Conservation (phyloP, 2,797 vertebrate species). For the Acestrorhynchus altus region DNA sequence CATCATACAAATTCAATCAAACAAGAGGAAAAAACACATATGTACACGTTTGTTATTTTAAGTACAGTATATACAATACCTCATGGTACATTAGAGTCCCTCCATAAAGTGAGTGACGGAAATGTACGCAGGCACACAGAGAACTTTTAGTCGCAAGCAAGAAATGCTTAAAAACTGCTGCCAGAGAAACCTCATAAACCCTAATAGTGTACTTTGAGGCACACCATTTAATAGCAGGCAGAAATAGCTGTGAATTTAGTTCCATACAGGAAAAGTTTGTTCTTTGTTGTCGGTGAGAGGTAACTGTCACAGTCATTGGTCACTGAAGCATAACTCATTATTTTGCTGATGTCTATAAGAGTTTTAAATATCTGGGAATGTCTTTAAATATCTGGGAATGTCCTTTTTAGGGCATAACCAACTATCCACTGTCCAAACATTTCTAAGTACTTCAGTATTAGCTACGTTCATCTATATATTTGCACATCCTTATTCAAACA, state of each 20-base stretch:
- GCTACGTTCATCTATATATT: neutral
- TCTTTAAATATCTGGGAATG: neutral
- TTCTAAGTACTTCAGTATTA: neutral
- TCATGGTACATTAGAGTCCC: constrained; percentile 51
- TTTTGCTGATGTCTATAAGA: too few species aligned
- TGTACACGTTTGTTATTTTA: constrained; percentile 71
- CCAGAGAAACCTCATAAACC: constrained; percentile 24
- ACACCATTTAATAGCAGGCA: constrained; percentile 13
- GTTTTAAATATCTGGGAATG: too few species aligned
- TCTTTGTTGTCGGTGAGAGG: constrained; percentile 20
- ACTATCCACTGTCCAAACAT: neutral
- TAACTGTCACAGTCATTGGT: neutral
- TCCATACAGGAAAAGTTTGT: constrained; percentile 30
- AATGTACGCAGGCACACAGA: constrained; percentile 31
- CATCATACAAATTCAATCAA: constrained; percentile 65
- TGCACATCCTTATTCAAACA: neutral
- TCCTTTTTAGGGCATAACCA: neutral
- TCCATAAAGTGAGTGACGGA: constrained; percentile 40
- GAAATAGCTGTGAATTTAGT: neutral
- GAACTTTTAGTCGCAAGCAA: constrained; percentile 36
- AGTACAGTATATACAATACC: constrained; percentile 73
- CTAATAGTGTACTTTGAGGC: constrained; percentile 13
- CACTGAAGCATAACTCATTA: neutral
- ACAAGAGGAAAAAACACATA: constrained; percentile 70
- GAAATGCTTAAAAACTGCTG: constrained; percentile 46